A percentile compares a stretch with the other conserved stretches of the same genome.
Conservation (phyloP, 2,888 invertebrate species). For the Eristalis tenax region DNA sequence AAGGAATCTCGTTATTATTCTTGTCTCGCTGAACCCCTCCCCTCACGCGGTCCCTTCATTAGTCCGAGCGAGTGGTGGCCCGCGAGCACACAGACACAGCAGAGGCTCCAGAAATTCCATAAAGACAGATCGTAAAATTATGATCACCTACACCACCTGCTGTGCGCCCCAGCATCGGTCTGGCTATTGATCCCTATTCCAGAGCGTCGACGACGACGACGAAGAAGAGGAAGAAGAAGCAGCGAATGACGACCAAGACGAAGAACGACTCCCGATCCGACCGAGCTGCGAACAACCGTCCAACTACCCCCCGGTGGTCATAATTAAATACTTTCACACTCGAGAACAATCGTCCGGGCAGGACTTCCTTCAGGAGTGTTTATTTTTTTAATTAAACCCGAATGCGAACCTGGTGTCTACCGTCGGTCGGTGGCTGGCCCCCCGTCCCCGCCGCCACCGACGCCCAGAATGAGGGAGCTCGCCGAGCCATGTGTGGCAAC, state of each 20-base stretch:
- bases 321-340: slow-evolving; percentile 81
- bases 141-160: slow-evolving; percentile 72
- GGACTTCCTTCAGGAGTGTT: slow-evolving; percentile 69
- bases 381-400: slow-evolving; percentile 67
- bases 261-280: slow-evolving; percentile 5
- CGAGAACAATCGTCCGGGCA: slow-evolving; percentile 78
- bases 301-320: slow-evolving; percentile 71
- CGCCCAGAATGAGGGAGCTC: too few relatives aligned
- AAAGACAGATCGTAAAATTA: slow-evolving; percentile 72
- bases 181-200: slow-evolving; percentile 67
- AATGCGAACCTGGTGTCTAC: slow-evolving; percentile 25
- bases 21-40: slow-evolving; percentile 40
- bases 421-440: not conserved
- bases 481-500: not conserved
- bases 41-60: not conserved
- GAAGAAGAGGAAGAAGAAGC: not conserved
- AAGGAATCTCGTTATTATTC: slow-evolving; percentile 71
- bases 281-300: slow-evolving; percentile 60
- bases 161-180: slow-evolving; percentile 66
- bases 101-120: slow-evolving; percentile 52
- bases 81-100: slow-evolving; percentile 22
- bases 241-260: too few relatives aligned
- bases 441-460: not conserved
- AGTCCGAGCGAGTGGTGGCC: not conserved
- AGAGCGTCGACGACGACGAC: not conserved